These are phyloP conservation scores for Cyprinella venusta DNA, from an alignment of 2,797 vertebrate species.

Conservation along the genomic window DNA sequence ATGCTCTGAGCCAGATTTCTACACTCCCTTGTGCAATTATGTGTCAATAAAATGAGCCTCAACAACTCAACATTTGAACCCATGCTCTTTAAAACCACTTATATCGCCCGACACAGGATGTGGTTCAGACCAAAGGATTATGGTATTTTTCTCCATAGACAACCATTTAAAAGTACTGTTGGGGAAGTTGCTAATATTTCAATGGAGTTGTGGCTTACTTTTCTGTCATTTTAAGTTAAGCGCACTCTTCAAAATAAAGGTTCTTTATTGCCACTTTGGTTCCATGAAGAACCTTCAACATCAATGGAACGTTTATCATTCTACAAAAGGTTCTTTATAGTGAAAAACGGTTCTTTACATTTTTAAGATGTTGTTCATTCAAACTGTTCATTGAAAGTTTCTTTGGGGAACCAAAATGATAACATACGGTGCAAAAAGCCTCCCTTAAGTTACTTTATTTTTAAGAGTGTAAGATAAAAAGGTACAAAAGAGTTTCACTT, in stretches of 20 bases:
- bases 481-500: background rate
- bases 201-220: too few relatives aligned
- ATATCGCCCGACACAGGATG: background rate
- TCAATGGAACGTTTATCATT: background rate
- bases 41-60: constrained; percentile 10
- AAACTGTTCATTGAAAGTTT: background rate
- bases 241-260: too few relatives aligned
- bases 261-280: too few relatives aligned
- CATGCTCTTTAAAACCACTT: background rate
- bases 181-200: background rate
- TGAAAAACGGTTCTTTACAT: background rate
- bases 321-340: background rate
- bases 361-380: background rate
- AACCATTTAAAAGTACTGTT: background rate
- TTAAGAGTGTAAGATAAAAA: background rate
- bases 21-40: constrained; percentile 31
- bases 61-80: background rate
- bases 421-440: background rate
- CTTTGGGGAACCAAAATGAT: background rate
- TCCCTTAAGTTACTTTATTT: too few relatives aligned
- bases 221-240: too few relatives aligned
- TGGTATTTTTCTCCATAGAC: background rate
- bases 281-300: background rate
- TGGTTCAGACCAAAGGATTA: background rate
- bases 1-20: constrained; percentile 36